These are phyloP conservation scores for Atrichornis clamosus DNA, from an alignment of 2,113 vertebrate species.

Conservation along the genomic window DNA sequence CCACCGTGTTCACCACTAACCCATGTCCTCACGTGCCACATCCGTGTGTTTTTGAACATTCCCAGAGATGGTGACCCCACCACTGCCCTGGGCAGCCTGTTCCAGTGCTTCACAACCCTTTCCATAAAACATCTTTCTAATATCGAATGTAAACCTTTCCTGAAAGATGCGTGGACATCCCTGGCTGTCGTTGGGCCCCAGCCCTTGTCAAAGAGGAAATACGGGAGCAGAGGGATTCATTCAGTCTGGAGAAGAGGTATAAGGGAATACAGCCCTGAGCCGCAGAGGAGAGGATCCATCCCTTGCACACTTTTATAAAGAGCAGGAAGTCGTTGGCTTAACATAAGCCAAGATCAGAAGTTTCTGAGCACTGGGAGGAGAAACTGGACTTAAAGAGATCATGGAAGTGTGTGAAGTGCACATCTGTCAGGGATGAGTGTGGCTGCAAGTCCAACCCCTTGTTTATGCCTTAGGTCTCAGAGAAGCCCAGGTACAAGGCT, in stretches of 20 bases:
- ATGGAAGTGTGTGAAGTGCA: background rate
- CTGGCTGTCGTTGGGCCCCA: fast-evolving
- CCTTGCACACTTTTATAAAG: background rate
- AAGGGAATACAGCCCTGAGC: background rate
- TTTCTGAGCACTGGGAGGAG: background rate
- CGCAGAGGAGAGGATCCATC: background rate
- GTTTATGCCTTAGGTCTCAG: background rate
- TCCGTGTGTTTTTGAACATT: background rate
- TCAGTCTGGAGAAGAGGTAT: background rate
- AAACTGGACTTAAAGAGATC: background rate
- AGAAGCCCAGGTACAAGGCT: background rate
- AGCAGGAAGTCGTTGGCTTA: background rate
- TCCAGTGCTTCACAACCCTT: background rate
- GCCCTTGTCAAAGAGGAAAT: background rate
- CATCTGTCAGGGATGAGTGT: background rate
- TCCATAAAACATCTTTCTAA: background rate
- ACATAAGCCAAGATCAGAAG: background rate
- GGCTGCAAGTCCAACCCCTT: background rate
- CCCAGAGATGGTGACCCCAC: background rate
- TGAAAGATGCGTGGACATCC: background rate
- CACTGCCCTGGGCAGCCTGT: background rate
- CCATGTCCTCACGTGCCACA: background rate
- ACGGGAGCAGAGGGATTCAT: background rate
- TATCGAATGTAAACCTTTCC: background rate
- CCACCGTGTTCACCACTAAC: background rate